Conservation (phyloP, 1,140 invertebrate genomes). For the Coelopa frigida region DNA sequence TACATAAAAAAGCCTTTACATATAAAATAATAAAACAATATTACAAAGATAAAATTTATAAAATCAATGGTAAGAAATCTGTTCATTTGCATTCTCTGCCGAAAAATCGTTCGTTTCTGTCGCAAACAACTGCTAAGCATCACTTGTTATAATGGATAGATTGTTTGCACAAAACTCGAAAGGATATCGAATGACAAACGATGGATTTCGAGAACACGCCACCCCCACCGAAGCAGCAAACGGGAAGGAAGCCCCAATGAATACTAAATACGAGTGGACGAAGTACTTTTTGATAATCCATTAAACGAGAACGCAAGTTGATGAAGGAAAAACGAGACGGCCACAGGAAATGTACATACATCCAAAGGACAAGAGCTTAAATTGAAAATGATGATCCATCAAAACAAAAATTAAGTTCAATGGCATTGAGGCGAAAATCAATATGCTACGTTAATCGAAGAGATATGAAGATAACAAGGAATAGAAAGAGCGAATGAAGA, state of each 20-base stretch:
- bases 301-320: no score
- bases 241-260: slow-evolving; percentile 15
- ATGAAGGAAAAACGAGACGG: neutral
- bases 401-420: no score
- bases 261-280: slow-evolving; percentile 26
- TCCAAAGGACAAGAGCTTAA: neutral
- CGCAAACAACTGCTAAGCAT: neutral
- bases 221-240: neutral
- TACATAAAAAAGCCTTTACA: no score
- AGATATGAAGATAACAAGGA: no score
- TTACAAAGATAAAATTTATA: no score
- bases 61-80: no score
- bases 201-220: neutral
- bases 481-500: no score
- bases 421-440: no score
- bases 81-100: no score
- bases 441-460: no score
- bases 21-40: no score
- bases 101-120: neutral
- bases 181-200: neutral
- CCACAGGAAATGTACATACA: slow-evolving; percentile 5
- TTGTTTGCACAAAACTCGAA: slow-evolving; percentile 1
- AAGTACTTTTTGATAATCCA: slow-evolving; percentile 43
- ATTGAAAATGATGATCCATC: slow-evolving; percentile 8
- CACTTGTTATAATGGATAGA: slow-evolving; percentile 11